A percentile compares a stretch with the other conserved stretches of the same genome.
phyloP scores from a whole-genome alignment of 2,888 invertebrate species.

The Cactoblastis cactorum region DNA sequence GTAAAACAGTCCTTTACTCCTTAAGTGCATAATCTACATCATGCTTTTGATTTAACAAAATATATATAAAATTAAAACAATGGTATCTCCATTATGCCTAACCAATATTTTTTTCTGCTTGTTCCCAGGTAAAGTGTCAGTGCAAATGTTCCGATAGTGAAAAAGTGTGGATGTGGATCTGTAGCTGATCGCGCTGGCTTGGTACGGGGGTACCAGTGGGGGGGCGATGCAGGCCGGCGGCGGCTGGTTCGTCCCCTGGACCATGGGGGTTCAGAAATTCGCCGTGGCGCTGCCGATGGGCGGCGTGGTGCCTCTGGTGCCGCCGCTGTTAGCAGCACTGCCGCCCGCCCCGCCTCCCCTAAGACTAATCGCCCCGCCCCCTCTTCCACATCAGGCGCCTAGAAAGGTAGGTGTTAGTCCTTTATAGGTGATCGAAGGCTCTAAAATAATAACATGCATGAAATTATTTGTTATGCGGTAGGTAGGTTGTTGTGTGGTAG shows the following conservation, averaged over 20 bases:
- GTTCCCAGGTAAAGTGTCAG: conserved; percentile 64
- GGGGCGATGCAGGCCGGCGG: conserved; percentile 73
- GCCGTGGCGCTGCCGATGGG: conserved; percentile 74
- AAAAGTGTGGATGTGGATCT: conserved; percentile 53
- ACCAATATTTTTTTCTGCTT: conserved; percentile 29
- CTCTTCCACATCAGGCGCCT: conserved; percentile 50
- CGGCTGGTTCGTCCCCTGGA: conserved; percentile 71
- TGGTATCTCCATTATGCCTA: too few relatives aligned
- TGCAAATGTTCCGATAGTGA: conserved; percentile 32
- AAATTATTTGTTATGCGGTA: too few relatives aligned
- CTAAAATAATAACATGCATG: too few relatives aligned
- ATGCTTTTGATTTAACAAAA: too few relatives aligned
- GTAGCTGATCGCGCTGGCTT: conserved; percentile 71
- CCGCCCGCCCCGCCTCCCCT: conserved; percentile 62
- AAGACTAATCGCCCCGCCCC: conserved; percentile 66
- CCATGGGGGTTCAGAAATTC: conserved; percentile 74
- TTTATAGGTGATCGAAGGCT: too few relatives aligned
- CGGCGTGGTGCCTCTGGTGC: conserved; percentile 65
- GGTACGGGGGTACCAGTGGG: conserved; percentile 64
- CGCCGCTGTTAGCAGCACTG: conserved; percentile 64
- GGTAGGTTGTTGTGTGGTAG: too few relatives aligned
- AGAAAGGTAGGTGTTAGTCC: conserved; percentile 52
- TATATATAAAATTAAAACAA: too few relatives aligned
- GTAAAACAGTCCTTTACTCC: too few relatives aligned
- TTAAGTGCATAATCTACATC: too few relatives aligned